Evolutionary conservation across 2,113 vertebrate genomes (phyloP).

Genomic region (Hiodon tergisus): DNA sequence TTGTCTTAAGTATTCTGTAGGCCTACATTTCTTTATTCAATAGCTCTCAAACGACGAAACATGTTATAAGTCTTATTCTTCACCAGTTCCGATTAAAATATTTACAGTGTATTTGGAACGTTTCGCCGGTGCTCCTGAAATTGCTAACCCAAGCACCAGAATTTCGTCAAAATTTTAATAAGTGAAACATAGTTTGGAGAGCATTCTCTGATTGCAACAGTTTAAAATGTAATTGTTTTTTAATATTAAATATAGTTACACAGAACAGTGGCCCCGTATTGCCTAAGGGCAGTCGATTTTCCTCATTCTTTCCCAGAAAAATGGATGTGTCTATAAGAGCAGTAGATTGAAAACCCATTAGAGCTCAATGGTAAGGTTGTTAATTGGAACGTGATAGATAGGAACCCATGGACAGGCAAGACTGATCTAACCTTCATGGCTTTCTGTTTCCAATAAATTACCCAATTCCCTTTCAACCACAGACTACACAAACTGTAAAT

Average conservation of each 20-base stretch:
- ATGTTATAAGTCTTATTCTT: not conserved
- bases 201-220: constrained; percentile 99
- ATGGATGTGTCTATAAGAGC: constrained; percentile 99
- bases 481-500: constrained; percentile 98
- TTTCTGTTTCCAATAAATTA: constrained; percentile 99
- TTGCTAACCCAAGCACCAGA: constrained; percentile 89
- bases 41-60: no score
- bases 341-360: constrained; percentile 99
- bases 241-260: constrained; percentile 99
- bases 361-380: constrained; percentile 99
- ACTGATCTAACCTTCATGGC: constrained; percentile 99
- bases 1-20: no score
- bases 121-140: constrained; percentile 74
- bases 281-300: constrained; percentile 99
- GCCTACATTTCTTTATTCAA: no score
- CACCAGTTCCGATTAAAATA: constrained; percentile 9
- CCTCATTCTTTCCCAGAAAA: constrained; percentile 99
- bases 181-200: constrained; percentile 99
- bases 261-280: constrained; percentile 97
- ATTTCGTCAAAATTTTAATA: constrained; percentile 99
- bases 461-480: constrained; percentile 98
- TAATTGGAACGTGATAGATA: constrained; percentile 99
- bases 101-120: constrained; percentile 59
- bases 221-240: constrained; percentile 99
- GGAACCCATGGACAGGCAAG: constrained; percentile 84